Conservation (phyloP, 1,140 invertebrate genomes). For the Lasioglossum albipes region DNA sequence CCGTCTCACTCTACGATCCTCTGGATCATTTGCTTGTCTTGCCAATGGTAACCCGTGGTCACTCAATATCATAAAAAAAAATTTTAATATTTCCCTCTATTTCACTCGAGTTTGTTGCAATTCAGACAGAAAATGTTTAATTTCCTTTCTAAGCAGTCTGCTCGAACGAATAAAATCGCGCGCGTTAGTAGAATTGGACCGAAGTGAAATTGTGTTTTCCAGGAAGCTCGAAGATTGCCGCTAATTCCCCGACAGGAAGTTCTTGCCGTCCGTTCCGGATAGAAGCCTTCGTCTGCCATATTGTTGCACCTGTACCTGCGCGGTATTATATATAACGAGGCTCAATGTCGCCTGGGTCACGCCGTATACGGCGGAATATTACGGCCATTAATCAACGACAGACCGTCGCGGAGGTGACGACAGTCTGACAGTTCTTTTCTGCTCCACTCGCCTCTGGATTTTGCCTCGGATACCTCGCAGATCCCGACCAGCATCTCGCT, state of each 20-base stretch:
- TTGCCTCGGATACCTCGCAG: conserved; percentile 43
- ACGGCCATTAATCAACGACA: conserved; percentile 67
- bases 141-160: too few species aligned
- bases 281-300: conserved; percentile 20
- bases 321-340: conserved; percentile 49
- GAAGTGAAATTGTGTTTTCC: conserved; percentile 20
- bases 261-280: conserved; percentile 49
- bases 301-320: conserved; percentile 14
- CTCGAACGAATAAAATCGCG: too few species aligned
- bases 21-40: too few species aligned
- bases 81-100: too few species aligned
- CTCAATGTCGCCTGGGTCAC: conserved; percentile 54
- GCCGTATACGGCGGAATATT: conserved; percentile 66
- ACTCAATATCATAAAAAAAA: too few species aligned
- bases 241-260: conserved; percentile 47
- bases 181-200: too few species aligned
- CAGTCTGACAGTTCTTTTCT: conserved; percentile 65
- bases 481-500: neutral
- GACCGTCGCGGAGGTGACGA: conserved; percentile 61
- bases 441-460: conserved; percentile 60
- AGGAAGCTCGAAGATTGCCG: conserved; percentile 46
- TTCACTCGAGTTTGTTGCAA: too few species aligned
- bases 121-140: too few species aligned
- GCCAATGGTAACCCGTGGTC: too few species aligned
- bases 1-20: too few species aligned